phyloP scores from a whole-genome alignment of 2,888 invertebrate genomes.

The Rhingia rostrata region DNA sequence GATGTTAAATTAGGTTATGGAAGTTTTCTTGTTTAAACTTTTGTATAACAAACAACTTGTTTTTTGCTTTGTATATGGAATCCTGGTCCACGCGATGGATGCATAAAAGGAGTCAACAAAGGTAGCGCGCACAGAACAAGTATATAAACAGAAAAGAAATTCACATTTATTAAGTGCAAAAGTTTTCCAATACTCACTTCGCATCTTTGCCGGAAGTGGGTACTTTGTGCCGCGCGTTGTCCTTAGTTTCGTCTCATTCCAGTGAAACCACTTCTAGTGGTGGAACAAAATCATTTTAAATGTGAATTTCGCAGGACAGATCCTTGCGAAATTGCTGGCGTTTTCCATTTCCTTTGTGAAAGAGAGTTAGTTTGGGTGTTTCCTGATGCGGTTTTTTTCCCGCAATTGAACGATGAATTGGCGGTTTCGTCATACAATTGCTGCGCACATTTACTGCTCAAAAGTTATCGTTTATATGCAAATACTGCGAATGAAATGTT shows the following conservation, averaged over 20 bases:
- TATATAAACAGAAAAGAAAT: constrained; percentile 52
- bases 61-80: constrained; percentile 14
- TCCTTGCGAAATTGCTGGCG: constrained; percentile 62
- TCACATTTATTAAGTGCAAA: constrained; percentile 74
- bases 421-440: constrained; percentile 65
- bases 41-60: constrained; percentile 31
- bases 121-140: constrained; percentile 26
- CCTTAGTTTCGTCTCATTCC: neutral
- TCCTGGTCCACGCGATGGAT: constrained; percentile 14
- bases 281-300: constrained; percentile 63
- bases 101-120: constrained; percentile 49
- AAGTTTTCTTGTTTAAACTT: constrained; percentile 74
- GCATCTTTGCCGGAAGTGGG: constrained; percentile 40
- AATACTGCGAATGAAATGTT: constrained; percentile 61
- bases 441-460: constrained; percentile 63
- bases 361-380: constrained; percentile 48
- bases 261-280: neutral
- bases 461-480: constrained; percentile 73
- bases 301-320: constrained; percentile 56
- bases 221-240: constrained; percentile 22
- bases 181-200: constrained; percentile 70
- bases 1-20: constrained; percentile 67
- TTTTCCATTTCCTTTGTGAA: constrained; percentile 68
- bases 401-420: constrained; percentile 68
- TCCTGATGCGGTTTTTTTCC: constrained; percentile 34